These are phyloP conservation scores for Phthorimaea operculella DNA, from an alignment of 1,140 invertebrate species.

Conservation along the genomic window DNA sequence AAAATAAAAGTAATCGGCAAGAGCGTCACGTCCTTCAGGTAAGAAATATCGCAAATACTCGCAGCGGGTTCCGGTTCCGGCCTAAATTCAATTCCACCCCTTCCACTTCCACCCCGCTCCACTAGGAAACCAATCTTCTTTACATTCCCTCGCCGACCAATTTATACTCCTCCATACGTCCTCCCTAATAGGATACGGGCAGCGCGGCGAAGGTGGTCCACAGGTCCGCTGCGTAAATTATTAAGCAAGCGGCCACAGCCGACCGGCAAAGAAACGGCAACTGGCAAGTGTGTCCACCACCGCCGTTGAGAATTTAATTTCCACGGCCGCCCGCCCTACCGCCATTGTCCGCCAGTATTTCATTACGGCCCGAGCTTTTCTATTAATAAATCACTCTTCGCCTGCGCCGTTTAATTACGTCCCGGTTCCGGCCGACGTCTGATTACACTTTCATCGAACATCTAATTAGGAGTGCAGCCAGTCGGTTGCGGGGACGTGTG, in stretches of 20 bases:
- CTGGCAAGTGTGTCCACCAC: slow-evolving; percentile 38
- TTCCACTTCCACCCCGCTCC: slow-evolving; percentile 35
- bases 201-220: slow-evolving; percentile 18
- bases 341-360: slow-evolving; percentile 67
- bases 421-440: slow-evolving; percentile 60
- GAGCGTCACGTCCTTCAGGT: slow-evolving; percentile 35
- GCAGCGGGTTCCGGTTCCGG: slow-evolving; percentile 46
- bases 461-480: slow-evolving; percentile 64
- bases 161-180: slow-evolving; percentile 58
- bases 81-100: slow-evolving; percentile 61
- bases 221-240: slow-evolving; percentile 37
- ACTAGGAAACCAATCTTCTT: slow-evolving; percentile 60
- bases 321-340: slow-evolving; percentile 51
- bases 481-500: slow-evolving; percentile 41
- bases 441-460: slow-evolving; percentile 68
- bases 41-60: slow-evolving; percentile 46
- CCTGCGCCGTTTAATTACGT: slow-evolving; percentile 65
- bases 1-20: slow-evolving; percentile 30
- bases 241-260: slow-evolving; percentile 33
- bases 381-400: slow-evolving; percentile 69
- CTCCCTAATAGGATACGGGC: slow-evolving; percentile 33
- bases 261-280: slow-evolving; percentile 45
- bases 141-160: slow-evolving; percentile 61
- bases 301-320: slow-evolving; percentile 63
- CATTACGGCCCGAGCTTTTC: slow-evolving; percentile 67